phyloP scores from a whole-genome alignment of 2,888 invertebrate genomes.

The Panorpa germanica region DNA sequence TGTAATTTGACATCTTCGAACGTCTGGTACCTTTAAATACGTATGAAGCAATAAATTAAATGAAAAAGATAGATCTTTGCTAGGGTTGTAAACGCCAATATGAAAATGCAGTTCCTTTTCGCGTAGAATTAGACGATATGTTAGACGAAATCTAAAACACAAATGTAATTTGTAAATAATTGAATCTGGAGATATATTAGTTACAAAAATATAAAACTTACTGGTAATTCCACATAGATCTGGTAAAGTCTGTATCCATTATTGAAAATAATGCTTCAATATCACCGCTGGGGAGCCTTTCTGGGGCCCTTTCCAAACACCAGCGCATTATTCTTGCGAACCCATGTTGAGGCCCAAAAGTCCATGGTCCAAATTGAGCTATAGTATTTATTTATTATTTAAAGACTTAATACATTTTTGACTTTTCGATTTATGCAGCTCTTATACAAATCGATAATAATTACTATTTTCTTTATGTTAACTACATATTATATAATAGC shows the following conservation, averaged over 20 bases:
- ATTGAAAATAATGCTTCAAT: conserved; percentile 83
- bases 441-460: too few relatives aligned
- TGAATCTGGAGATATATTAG: conserved; percentile 1
- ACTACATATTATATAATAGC: too few relatives aligned
- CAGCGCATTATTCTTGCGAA: conserved; percentile 87
- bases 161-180: conserved; percentile 7
- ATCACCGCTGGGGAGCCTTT: conserved; percentile 74
- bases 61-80: conserved; percentile 75
- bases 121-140: conserved; percentile 77
- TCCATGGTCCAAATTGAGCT: conserved; percentile 95
- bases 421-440: too few relatives aligned
- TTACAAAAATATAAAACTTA: conserved; percentile 26
- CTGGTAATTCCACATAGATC: conserved; percentile 89
- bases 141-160: conserved; percentile 57
- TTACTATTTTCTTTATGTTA: too few relatives aligned
- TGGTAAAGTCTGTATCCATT: conserved; percentile 81
- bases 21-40: conserved; percentile 91
- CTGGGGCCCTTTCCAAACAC: conserved; percentile 78
- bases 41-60: conserved; percentile 89
- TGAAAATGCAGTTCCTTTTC: conserved; percentile 87
- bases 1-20: conserved; percentile 76
- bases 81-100: conserved; percentile 85
- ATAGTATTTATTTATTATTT: not conserved
- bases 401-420: too few relatives aligned
- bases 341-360: conserved; percentile 88